phyloP scores from a whole-genome alignment of 1,140 invertebrate genomes.

The Lepidurus couesii region DNA sequence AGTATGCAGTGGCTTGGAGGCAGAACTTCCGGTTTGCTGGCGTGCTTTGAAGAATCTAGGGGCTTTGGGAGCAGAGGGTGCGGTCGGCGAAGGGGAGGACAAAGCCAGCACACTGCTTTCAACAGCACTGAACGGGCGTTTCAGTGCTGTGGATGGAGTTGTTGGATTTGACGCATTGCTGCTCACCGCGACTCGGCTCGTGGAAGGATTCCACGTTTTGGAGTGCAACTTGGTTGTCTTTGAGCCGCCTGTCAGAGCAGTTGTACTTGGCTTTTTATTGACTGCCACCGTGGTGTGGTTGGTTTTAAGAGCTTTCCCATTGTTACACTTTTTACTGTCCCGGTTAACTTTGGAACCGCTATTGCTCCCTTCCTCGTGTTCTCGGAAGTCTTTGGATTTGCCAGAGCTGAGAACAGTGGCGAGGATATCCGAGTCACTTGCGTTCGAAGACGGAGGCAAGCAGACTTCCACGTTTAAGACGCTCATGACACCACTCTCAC shows the following conservation, averaged over 20 bases:
- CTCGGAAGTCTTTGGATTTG: not conserved
- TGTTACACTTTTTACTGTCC: not conserved
- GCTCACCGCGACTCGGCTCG: slow-evolving; percentile 38
- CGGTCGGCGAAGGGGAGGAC: not conserved
- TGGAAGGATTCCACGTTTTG: slow-evolving; percentile 55
- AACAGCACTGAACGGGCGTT: not conserved
- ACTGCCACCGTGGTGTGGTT: slow-evolving; percentile 43
- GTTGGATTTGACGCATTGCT: not conserved
- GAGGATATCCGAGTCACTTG: slow-evolving; percentile 29
- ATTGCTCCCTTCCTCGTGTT: not conserved
- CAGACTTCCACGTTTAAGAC: slow-evolving; percentile 40
- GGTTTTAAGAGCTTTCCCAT: slow-evolving; percentile 40
- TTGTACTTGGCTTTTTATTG: not conserved
- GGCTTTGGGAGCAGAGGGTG: slow-evolving; percentile 24
- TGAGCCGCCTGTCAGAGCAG: not conserved
- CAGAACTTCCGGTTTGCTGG: not conserved
- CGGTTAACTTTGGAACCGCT: not conserved
- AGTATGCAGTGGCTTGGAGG: not conserved
- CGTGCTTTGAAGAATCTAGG: slow-evolving; percentile 33
- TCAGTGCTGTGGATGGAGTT: slow-evolving; percentile 2
- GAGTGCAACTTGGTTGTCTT: slow-evolving; percentile 54
- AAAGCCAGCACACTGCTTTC: not conserved
- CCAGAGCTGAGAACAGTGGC: not conserved
- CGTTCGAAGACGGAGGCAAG: slow-evolving; percentile 35
- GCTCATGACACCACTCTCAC: slow-evolving; percentile 63